Evolutionary conservation across 2,113 vertebrate genomes (phyloP), one percentile per base, ranked within the genome.

Genomic region (Acinonyx jubatus): DNA sequence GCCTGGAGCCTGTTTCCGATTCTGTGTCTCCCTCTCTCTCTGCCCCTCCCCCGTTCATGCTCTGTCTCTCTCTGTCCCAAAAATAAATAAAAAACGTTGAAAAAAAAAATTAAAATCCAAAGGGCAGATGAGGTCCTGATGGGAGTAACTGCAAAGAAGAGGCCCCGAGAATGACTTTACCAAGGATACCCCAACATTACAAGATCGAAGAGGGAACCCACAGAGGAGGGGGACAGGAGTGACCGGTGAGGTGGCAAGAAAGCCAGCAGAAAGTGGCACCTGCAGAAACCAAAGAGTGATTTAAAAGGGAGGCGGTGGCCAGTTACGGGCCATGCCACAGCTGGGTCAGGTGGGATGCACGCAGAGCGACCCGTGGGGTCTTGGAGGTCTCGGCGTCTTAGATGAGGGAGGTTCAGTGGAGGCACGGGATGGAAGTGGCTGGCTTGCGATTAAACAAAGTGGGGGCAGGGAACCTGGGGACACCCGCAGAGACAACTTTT

Each of bases 241-340:
- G 41, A 71, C 50, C 2, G 2, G 13, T 1, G 55, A 61, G 65
- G 45, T 2, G 4, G 63, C 38, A 71, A 57, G 69, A 31, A 33
- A 66, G 18, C 23, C 4, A n/a, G 16, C 23, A 57, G 25, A 23
- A 7, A 13, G 19, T 4, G 63, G 31, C 0, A 0, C 79, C 50
- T 16, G 3, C n/a, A 45, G 68, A n/a, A 57, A 71, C 68, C 38
- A 31, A 23, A 48, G 27, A 57, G 63, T 0, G 33, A 66, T 57
- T 85, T 50, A 3, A 33, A 21, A 36, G 63, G 36, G 71, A 80
- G 16, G 45, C 4, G 0, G 50, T 3, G 61, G 9, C 15, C 41
- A 19, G 15, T 6, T 5, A 15, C 23, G 11, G 6, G 29, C 6
- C 57, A 27, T 0, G 48, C 65, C 18, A 31, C 66, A 2, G 16